Evolutionary conservation across 2,113 vertebrate species (phyloP), one percentile per base, ranked within the genome.

Genomic region (western clawed frog (Xenopus tropicalis)): DNA sequence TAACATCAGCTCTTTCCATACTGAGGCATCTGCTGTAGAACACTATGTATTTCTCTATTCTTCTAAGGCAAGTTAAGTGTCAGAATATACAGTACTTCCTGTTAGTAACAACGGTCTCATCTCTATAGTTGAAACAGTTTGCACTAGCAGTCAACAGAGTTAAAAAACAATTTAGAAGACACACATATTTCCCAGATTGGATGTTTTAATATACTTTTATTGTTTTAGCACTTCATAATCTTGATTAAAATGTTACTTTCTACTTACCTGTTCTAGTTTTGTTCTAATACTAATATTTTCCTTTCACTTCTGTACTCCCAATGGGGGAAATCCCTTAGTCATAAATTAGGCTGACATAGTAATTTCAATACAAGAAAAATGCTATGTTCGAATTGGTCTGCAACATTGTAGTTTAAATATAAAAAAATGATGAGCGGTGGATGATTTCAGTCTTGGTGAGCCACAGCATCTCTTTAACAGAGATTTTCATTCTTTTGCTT

Each of bases 241-340:
- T 48, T 48, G 11, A 48, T 1, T 29, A n/a, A 8, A 16, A 13
- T 19, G 17, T 7, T 21, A 23, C 61, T 52, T 52, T 62, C 57
- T 59, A 22, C 57, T 22, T 48, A 48, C 29, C 29, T 37, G 5
- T 48, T 13, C 22, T 59, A 59, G 11, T 78, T 61, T 72, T 87
- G 83, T 86, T 77, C 82, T 79, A 81, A 82, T n/a, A 77, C 20
- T 69, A 72, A 16, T 58, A 68, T 59, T 77, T 78, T 73, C 56
- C 68, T 83, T 83, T 74, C 77, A 72, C 70, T 73, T 68, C 63
- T 71, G 21, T 61, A 70, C 78, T 82, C 82, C 59, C 80, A 84
- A 77, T 80, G 81, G 80, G 52, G 84, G 77, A 81, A 85, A 86
- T 85, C 79, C 84, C 80, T 86, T 74, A 78, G 74, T 84, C 85